A percentile compares a stretch with the other conserved stretches of the same genome.
Evolutionary conservation across 2,888 invertebrate species (phyloP).

Genomic region (Cryptocephalus moraei): DNA sequence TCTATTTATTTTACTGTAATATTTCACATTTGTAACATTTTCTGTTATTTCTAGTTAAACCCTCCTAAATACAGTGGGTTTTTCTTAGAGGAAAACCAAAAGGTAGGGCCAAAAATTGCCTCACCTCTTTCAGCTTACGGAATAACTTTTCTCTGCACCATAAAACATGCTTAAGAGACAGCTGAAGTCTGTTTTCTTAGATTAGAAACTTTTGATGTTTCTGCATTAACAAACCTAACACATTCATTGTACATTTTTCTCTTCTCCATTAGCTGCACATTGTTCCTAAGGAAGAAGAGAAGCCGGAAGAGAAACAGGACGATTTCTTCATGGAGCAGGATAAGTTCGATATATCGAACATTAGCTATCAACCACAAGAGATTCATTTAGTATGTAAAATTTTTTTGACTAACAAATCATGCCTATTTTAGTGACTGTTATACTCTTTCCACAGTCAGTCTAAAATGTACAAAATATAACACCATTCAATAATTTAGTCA

Average conservation of each 20-base stretch:
- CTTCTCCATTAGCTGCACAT: slow-evolving; percentile 53
- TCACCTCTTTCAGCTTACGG: slow-evolving; percentile 9
- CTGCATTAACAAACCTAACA: neutral
- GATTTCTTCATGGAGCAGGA: slow-evolving; percentile 88
- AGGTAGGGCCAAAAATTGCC: slow-evolving; percentile 23
- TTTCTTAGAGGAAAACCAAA: slow-evolving; percentile 19
- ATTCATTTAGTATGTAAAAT: slow-evolving; percentile 16
- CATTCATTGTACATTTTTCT: neutral
- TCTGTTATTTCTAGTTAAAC: slow-evolving; percentile 20
- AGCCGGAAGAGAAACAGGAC: slow-evolving; percentile 50
- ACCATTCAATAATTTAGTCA: no score
- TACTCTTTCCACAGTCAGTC: no score
- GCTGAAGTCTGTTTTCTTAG: neutral
- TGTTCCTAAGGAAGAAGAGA: slow-evolving; percentile 51
- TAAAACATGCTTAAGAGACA: no score
- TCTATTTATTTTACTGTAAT: no score
- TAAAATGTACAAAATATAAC: no score
- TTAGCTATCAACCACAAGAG: slow-evolving; percentile 10
- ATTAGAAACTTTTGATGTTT: neutral
- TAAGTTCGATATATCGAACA: slow-evolving; percentile 22
- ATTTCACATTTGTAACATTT: neutral
- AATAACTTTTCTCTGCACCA: no score
- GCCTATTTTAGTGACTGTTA: no score
- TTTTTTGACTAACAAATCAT: no score
- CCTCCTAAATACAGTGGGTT: slow-evolving; percentile 19